These are phyloP conservation scores for Lasioglossum pauxillum DNA, from an alignment of 2,888 invertebrate genomes.

Conservation along the genomic window DNA sequence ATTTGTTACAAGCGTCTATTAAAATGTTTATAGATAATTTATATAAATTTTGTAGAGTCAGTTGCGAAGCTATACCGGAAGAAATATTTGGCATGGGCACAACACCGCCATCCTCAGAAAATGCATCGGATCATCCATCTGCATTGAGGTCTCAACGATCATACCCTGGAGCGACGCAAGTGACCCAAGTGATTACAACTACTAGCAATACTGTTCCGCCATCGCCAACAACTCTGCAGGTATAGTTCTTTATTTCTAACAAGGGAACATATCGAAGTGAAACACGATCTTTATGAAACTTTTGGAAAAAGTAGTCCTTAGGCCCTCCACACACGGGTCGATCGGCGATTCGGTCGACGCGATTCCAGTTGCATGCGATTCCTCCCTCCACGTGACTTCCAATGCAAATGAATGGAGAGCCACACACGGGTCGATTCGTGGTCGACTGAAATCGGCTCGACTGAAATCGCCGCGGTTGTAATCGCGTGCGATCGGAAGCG, in stretches of 20 bases:
- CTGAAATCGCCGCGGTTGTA: too few species aligned
- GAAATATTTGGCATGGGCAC: conserved; percentile 91
- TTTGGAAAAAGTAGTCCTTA: neutral
- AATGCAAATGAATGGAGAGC: too few species aligned
- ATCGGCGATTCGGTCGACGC: too few species aligned
- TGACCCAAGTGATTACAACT: conserved; percentile 79
- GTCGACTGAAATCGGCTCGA: too few species aligned
- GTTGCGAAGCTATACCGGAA: conserved; percentile 96
- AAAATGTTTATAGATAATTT: neutral
- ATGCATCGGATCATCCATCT: conserved; percentile 83
- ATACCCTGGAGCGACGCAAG: conserved; percentile 85
- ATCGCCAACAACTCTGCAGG: conserved; percentile 84
- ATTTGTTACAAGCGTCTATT: neutral
- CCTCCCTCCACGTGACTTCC: too few species aligned
- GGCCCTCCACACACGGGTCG: too few species aligned
- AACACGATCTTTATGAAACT: too few species aligned
- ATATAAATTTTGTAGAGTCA: conserved; percentile 86
- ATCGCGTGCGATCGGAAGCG: too few species aligned
- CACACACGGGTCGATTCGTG: too few species aligned
- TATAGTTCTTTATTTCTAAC: conserved; percentile 30
- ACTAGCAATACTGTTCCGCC: conserved; percentile 85
- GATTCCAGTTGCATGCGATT: too few species aligned
- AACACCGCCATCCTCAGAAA: conserved; percentile 88
- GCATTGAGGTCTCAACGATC: conserved; percentile 85
- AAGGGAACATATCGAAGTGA: neutral